These are phyloP conservation scores for Limnodromus scolopaceus DNA, from an alignment of 2,797 vertebrate genomes.

Conservation along the genomic window DNA sequence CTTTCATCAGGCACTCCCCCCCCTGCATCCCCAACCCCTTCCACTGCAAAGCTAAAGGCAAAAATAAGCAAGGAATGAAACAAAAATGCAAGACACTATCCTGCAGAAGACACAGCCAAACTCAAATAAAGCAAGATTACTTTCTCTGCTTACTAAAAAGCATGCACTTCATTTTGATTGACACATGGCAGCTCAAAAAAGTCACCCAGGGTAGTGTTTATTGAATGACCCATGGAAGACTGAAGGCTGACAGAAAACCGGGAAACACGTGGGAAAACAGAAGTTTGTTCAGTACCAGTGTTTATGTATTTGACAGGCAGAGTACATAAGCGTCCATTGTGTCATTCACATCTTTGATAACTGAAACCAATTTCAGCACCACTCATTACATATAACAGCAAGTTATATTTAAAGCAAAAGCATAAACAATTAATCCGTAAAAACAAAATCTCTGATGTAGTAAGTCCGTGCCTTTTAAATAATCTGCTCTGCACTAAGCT, in stretches of 20 bases:
- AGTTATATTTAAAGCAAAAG: neutral
- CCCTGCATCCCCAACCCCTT: neutral
- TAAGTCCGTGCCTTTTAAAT: neutral
- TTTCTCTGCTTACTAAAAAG: slow-evolving; percentile 43
- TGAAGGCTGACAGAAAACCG: slow-evolving; percentile 63
- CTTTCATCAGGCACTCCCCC: neutral
- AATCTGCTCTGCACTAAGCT: neutral
- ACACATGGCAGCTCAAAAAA: slow-evolving; percentile 67
- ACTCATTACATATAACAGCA: neutral
- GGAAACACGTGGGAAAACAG: slow-evolving; percentile 66
- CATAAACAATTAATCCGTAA: neutral
- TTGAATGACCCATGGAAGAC: slow-evolving; percentile 71
- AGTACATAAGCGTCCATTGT: slow-evolving; percentile 18
- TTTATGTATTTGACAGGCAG: slow-evolving; percentile 27
- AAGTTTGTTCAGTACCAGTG: slow-evolving; percentile 14
- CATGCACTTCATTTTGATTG: slow-evolving; percentile 68
- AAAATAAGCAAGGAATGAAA: slow-evolving; percentile 25
- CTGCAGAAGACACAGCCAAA: slow-evolving; percentile 15
- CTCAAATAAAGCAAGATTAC: slow-evolving; percentile 60
- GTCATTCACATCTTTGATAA: slow-evolving; percentile 23
- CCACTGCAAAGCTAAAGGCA: slow-evolving; percentile 10
- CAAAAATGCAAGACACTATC: neutral
- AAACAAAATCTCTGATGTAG: neutral
- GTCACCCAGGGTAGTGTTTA: slow-evolving; percentile 56
- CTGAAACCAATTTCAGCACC: slow-evolving; percentile 25